A percentile compares a stretch with the other conserved stretches of the same genome.
Conservation (phyloP, 1,140 invertebrate species). For the Hormaphis cornu region DNA sequence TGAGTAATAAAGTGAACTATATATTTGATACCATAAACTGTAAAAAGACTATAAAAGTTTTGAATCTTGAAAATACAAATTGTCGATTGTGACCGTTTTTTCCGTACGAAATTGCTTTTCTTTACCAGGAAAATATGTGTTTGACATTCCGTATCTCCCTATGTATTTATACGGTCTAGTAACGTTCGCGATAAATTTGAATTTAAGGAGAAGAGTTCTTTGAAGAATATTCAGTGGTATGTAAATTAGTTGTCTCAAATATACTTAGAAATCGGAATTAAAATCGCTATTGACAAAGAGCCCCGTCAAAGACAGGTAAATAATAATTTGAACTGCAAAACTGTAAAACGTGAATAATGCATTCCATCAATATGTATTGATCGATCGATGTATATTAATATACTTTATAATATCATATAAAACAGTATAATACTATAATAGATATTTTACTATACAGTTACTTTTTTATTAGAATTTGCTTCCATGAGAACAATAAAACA, state of each 20-base stretch:
- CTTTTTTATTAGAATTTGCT: too few relatives aligned
- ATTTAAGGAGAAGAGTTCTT: not conserved
- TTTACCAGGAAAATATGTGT: not conserved
- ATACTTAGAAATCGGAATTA: not conserved
- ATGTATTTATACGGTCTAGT: not conserved
- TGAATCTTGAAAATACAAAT: too few relatives aligned
- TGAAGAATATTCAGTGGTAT: slow-evolving; percentile 1
- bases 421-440: too few relatives aligned
- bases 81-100: too few relatives aligned
- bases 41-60: too few relatives aligned
- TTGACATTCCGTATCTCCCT: not conserved
- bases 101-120: not conserved
- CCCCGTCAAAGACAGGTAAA: not conserved
- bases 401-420: too few relatives aligned
- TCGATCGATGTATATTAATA: too few relatives aligned
- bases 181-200: not conserved
- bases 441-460: too few relatives aligned
- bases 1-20: too few relatives aligned
- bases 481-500: too few relatives aligned
- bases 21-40: too few relatives aligned
- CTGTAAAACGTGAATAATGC: not conserved
- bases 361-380: too few relatives aligned
- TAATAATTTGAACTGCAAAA: not conserved
- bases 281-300: not conserved
- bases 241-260: not conserved